phyloP scores from a whole-genome alignment of 2,113 vertebrate species.

The Colistium nudipinnis region DNA sequence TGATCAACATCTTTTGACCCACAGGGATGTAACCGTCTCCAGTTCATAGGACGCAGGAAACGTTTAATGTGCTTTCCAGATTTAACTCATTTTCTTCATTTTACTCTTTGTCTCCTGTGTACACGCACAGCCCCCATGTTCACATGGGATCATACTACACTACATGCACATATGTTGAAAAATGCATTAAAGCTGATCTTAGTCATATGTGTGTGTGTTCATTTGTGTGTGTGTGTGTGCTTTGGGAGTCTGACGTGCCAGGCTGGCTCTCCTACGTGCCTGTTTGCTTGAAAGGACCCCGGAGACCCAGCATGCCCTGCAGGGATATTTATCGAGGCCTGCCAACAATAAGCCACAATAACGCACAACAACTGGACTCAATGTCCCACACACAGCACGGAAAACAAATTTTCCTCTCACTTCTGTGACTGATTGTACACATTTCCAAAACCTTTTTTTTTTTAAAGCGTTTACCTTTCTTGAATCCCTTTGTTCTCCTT shows the following conservation, averaged over 20 bases:
- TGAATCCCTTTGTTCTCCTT: too few relatives aligned
- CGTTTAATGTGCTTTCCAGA: background rate
- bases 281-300: conserved; percentile 58
- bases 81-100: background rate
- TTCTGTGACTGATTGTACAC: background rate
- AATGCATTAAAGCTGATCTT: conserved; percentile 13
- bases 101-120: background rate
- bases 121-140: too few relatives aligned
- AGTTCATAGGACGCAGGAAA: too few relatives aligned
- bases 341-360: conserved; percentile 59
- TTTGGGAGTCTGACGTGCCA: conserved; percentile 34
- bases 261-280: conserved; percentile 30
- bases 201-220: conserved; percentile 30
- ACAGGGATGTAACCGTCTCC: background rate
- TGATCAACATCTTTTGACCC: background rate
- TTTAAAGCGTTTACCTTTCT: too few relatives aligned
- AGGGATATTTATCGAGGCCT: conserved; percentile 47
- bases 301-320: conserved; percentile 39
- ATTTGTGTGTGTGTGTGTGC: too few relatives aligned
- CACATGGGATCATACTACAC: background rate
- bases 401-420: conserved; percentile 3
- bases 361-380: conserved; percentile 41
- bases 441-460: too few relatives aligned
- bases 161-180: conserved; percentile 6
- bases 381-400: conserved; percentile 55